Base-by-base conservation (phyloP, 2,113 vertebrate species). In the Scalopus aquaticus region DNA sequence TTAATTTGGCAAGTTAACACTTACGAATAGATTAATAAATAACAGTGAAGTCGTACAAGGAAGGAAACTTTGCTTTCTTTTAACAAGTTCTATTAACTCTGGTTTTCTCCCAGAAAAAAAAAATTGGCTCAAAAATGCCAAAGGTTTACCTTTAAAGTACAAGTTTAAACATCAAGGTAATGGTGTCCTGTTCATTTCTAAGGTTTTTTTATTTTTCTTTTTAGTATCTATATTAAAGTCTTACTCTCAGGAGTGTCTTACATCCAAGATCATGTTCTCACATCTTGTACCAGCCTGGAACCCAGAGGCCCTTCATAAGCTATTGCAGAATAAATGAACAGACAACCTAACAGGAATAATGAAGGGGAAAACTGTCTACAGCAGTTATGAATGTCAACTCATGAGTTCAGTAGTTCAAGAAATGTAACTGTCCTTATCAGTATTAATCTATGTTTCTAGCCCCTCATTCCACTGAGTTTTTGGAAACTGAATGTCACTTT, bases 21-120 rank as follows among this genome's bases (percentile, higher is more conserved):
- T 98, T 98, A 97, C 97, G 95, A 96, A 72, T 28, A 97, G 97
- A 98, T 98, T 99, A 98, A 99, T 98, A 98, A 97, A 96, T 98
- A 98, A 98, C 98, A 97, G 94, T 94, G 42, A 94, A 80, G 82
- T 74, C 37, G 83, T 79, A 72, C 42, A 94, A 89, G 94, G 84
- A 94, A 97, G 85, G 81, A 96, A 96, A 93, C 90, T 97, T 97
- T 97, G 95, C 93, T 97, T 97, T 97, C 86, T 97, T 91, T 98
- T 97, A 96, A 95, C 90, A 96, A 97, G 73, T 96, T 96, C 94
- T 97, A 88, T 98, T 97, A 97, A 98, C 96, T 95, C 73, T 96
- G 73, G 0, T 94, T 97, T 97, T 98, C 81, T 96, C 58, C 86
- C 79, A 92, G 94, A 84, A 97, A 56, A 54, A 84, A 97, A 56